Conservation (phyloP, 2,888 invertebrate species). For the Drosophila pseudotakahashii region DNA sequence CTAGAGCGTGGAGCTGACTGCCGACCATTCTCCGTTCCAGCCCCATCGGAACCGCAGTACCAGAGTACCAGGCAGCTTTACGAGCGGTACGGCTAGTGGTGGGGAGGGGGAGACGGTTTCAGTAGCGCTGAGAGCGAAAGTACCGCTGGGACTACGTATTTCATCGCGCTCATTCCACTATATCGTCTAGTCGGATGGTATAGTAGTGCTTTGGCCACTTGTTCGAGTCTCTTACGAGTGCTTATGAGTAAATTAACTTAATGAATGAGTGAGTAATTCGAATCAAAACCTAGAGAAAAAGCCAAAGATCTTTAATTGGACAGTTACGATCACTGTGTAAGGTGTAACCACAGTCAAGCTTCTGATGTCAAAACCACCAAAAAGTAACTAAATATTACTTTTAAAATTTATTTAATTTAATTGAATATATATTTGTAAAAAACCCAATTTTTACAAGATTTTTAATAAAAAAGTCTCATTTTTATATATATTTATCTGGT, state of each 20-base stretch:
- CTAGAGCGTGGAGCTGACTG: constrained; percentile 78
- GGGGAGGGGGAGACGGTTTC: neutral
- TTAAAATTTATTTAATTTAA: too few relatives aligned
- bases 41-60: constrained; percentile 16
- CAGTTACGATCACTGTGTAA: constrained; percentile 10
- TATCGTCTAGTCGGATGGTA: constrained; percentile 17
- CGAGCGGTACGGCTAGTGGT: constrained; percentile 3
- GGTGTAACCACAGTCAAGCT: constrained; percentile 2
- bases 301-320: constrained; percentile 2
- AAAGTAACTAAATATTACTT: too few relatives aligned
- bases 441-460: too few relatives aligned
- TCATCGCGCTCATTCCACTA: constrained; percentile 21
- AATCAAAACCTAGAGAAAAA: constrained; percentile 3
- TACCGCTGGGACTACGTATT: constrained; percentile 23
- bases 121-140: constrained; percentile 34
- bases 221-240: constrained; percentile 22
- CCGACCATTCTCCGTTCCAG: constrained; percentile 38
- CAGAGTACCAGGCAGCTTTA: constrained; percentile 15
- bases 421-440: too few relatives aligned
- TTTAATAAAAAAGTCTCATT: too few relatives aligned
- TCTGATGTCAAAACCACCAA: neutral
- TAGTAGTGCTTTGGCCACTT: constrained; percentile 12
- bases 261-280: constrained; percentile 23
- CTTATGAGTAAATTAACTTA: constrained; percentile 22
- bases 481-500: too few relatives aligned